These are phyloP conservation scores for Mesaphorura yosii DNA, from an alignment of 1,140 invertebrate genomes.

Conservation along the genomic window DNA sequence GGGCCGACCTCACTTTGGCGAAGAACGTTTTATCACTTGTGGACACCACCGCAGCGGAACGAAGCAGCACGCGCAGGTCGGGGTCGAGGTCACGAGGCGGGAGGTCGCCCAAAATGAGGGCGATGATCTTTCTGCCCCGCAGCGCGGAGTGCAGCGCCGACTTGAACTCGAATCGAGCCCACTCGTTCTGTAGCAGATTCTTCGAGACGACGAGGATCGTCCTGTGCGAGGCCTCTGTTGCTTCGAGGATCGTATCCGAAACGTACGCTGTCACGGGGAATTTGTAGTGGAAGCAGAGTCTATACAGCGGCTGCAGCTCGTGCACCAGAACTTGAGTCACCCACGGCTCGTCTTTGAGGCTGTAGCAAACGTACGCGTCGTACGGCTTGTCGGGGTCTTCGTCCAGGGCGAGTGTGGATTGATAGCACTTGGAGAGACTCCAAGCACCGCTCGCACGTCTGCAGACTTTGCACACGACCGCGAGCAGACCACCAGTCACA, in stretches of 20 bases:
- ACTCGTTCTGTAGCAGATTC: conserved; percentile 86
- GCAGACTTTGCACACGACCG: conserved; percentile 21
- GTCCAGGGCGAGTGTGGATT: conserved; percentile 16
- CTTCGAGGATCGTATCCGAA: conserved; percentile 77
- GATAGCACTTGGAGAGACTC: conserved; percentile 35
- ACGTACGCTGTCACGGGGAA: conserved; percentile 70
- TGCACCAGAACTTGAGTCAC: conserved; percentile 72
- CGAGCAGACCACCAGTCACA: conserved; percentile 31
- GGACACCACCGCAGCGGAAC: conserved; percentile 75
- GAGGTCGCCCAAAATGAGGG: conserved; percentile 71
- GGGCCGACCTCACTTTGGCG: conserved; percentile 80
- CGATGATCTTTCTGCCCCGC: conserved; percentile 60
- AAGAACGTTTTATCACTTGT: conserved; percentile 89
- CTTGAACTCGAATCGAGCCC: conserved; percentile 87
- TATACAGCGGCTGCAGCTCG: conserved; percentile 54
- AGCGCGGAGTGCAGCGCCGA: conserved; percentile 80
- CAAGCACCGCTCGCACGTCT: neutral
- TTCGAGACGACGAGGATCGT: conserved; percentile 82
- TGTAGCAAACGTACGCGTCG: conserved; percentile 84
- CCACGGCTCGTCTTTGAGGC: conserved; percentile 76
- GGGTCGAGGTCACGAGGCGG: conserved; percentile 74
- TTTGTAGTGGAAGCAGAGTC: conserved; percentile 72
- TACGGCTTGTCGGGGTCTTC: conserved; percentile 46
- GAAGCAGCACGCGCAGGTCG: conserved; percentile 74
- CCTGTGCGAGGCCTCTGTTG: conserved; percentile 74